Conservation (phyloP, 2,113 vertebrate species). For the Phalacrocorax aristotelis region DNA sequence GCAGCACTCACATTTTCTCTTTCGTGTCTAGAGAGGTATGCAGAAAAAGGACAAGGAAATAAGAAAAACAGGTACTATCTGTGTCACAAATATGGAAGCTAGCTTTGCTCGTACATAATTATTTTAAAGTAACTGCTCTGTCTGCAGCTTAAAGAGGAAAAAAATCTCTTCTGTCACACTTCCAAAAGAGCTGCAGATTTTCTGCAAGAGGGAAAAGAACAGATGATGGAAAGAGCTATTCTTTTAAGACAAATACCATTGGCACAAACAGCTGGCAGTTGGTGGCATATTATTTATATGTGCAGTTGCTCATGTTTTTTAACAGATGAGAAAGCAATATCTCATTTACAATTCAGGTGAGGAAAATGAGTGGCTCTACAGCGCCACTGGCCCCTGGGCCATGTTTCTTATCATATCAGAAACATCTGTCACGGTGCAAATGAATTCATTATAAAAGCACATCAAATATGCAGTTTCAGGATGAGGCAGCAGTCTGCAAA, state of each 20-base stretch:
- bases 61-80: neutral
- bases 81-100: neutral
- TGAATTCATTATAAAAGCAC: neutral
- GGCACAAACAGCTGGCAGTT: conserved; percentile 62
- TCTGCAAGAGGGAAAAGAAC: neutral
- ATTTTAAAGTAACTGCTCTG: neutral
- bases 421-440: conserved; percentile 30
- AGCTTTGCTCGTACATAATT: neutral
- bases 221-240: conserved; percentile 3
- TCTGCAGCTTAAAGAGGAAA: neutral
- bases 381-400: neutral
- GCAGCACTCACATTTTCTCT: neutral
- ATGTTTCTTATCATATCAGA: neutral
- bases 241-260: conserved; percentile 31
- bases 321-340: conserved; percentile 44
- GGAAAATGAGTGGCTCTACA: neutral
- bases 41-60: neutral
- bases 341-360: conserved; percentile 43
- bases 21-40: neutral
- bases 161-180: neutral
- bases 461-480: conserved; percentile 3
- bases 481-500: conserved; percentile 12
- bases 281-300: conserved; percentile 39
- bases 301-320: conserved; percentile 29
- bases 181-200: conserved; percentile 12